Conservation (phyloP, 2,797 vertebrate genomes). For the Enteromius anoplus region DNA sequence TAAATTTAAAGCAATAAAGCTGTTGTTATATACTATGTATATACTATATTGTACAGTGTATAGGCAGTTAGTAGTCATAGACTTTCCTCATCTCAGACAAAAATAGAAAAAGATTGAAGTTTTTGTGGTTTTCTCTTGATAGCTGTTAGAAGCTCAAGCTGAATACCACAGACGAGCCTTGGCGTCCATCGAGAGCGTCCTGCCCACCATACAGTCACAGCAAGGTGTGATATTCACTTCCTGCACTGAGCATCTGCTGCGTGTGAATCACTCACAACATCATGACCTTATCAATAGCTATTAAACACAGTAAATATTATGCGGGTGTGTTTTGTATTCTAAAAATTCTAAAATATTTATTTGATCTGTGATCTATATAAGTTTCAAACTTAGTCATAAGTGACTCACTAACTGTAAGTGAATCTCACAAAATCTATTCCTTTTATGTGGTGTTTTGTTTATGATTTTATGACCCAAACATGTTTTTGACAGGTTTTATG, state of each 20-base stretch:
- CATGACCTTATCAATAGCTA: neutral
- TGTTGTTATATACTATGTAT: neutral
- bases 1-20: neutral
- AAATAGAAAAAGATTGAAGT: neutral
- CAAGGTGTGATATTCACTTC: conserved; percentile 84
- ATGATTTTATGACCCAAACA: neutral
- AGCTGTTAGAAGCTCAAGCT: conserved; percentile 98
- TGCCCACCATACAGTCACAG: conserved; percentile 90
- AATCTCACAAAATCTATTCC: too few relatives aligned
- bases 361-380: neutral
- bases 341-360: neutral
- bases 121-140: conserved; percentile 59
- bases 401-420: neutral
- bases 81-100: neutral
- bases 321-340: neutral
- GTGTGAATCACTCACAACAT: conserved; percentile 6
- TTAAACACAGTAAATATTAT: neutral
- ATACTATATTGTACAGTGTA: neutral
- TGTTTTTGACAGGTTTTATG: conserved; percentile 6
- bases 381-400: too few relatives aligned
- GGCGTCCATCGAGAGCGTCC: conserved; percentile 90
- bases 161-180: conserved; percentile 98
- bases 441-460: too few relatives aligned
- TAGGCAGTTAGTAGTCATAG: neutral
- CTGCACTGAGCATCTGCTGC: neutral